Evolutionary conservation across 2,797 vertebrate species (phyloP), one percentile per base, ranked within the genome.

Genomic region (Premnoplex brunnescens): DNA sequence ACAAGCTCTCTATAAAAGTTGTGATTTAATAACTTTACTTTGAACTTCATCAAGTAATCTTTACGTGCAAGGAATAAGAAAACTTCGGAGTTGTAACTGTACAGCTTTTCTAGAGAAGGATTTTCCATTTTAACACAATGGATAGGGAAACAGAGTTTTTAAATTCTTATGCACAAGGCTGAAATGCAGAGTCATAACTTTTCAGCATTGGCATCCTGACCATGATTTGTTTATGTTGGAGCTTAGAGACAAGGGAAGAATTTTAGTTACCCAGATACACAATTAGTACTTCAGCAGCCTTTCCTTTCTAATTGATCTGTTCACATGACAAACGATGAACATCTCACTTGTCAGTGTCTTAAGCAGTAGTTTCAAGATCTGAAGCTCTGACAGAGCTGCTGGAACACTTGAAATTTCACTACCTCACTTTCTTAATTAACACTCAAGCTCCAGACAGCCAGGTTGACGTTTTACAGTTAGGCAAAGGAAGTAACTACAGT

Each of bases 351-450:
- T 93, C 93, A 92, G 89, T 46, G 62, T 81, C 83, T 89, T 66
- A 86, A 95, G 94, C 85, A 96, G 85, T 22, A 96, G 89, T 91
- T 95, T 95, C 54, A 90, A 90, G 80, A 96, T 91, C 94, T 94
- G 90, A 95, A 94, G 91, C 48, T 97, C 93, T 96, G 96, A 95
- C 96, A 97, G 95, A 95, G 90, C 88, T 95, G 95, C 91, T 95
- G 91, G 95, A 95, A 96, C 96, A 96, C 85, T 94, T 94, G 83
- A 96, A 91, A 88, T 95, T 86, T 95, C 78, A 95, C 88, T 94
- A 85, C 95, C 91, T 95, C 85, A 20, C 88, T 95, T 95, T 88
- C 73, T 83, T 90, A 95, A 96, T 97, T 95, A 97, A 96, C 83
- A 93, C 88, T 86, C 5, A 18, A 93, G 94, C 76, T 91, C 88